phyloP scores from a whole-genome alignment of 1,140 invertebrate species.

The Megalopta genalis region DNA sequence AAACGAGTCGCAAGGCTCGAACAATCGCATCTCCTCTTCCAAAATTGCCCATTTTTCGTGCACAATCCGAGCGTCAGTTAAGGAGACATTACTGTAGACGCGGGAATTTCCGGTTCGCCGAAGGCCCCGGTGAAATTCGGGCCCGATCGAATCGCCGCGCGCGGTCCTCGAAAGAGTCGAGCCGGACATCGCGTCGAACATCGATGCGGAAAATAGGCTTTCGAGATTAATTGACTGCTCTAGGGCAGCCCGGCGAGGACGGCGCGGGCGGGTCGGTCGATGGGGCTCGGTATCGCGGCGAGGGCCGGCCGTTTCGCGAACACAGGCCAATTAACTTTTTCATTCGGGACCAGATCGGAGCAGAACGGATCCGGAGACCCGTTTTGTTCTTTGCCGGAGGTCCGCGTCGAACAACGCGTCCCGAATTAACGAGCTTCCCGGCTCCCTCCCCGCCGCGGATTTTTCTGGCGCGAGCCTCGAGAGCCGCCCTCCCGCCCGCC shows the following conservation, averaged over 20 bases:
- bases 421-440: slow-evolving; percentile 52
- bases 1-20: too few relatives aligned
- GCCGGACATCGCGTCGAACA: neutral
- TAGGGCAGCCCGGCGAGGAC: neutral
- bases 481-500: too few relatives aligned
- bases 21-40: too few relatives aligned
- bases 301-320: slow-evolving; percentile 38
- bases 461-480: too few relatives aligned
- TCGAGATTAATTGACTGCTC: neutral
- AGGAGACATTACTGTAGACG: too few relatives aligned
- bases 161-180: neutral
- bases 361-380: neutral
- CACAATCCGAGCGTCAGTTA: too few relatives aligned
- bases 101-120: too few relatives aligned
- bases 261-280: neutral
- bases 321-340: slow-evolving; percentile 61
- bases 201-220: neutral
- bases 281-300: slow-evolving; percentile 24
- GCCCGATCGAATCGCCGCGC: too few relatives aligned
- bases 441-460: neutral
- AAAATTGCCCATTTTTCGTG: too few relatives aligned
- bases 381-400: slow-evolving; percentile 32
- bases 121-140: neutral
- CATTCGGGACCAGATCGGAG: slow-evolving; percentile 29
- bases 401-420: slow-evolving; percentile 39